phyloP scores from a whole-genome alignment of 2,888 invertebrate genomes.

The Tenthredo mesomela region DNA sequence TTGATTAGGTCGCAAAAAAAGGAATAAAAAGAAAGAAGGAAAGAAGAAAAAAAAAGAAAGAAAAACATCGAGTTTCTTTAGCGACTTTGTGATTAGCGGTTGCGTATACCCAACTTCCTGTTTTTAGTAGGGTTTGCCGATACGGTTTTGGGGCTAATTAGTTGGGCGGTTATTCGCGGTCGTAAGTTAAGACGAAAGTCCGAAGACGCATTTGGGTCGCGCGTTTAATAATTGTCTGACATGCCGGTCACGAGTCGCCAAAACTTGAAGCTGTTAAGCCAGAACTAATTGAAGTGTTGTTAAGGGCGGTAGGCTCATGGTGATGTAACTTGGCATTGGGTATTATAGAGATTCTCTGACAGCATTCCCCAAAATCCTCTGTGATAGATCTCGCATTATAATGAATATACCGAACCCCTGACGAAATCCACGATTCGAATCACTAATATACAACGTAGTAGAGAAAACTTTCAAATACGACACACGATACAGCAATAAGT shows the following conservation, averaged over 20 bases:
- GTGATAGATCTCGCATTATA: constrained; percentile 68
- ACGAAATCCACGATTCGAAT: constrained; percentile 52
- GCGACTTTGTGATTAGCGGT: not conserved
- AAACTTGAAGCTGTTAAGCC: constrained; percentile 70
- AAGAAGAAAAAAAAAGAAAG: not conserved
- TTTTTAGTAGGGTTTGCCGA: constrained; percentile 11
- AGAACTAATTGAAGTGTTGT: constrained; percentile 70
- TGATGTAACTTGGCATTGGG: constrained; percentile 61
- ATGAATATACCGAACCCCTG: constrained; percentile 52
- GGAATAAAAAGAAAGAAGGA: too few relatives aligned
- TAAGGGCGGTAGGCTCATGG: constrained; percentile 55
- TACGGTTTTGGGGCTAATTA: constrained; percentile 32
- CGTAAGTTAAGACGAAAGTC: constrained; percentile 32
- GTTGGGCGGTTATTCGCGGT: constrained; percentile 29
- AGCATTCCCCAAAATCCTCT: constrained; percentile 65
- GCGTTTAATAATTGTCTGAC: constrained; percentile 61
- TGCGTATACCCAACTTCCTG: not conserved
- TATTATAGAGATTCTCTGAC: constrained; percentile 68
- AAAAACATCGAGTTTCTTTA: not conserved
- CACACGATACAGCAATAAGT: constrained; percentile 4
- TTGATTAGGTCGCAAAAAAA: too few relatives aligned
- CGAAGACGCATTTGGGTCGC: constrained; percentile 43
- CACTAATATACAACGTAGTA: constrained; percentile 64
- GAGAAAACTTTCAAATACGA: constrained; percentile 16
- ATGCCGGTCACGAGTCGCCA: constrained; percentile 70